Evolutionary conservation across 2,888 invertebrate genomes (phyloP), one percentile per base, ranked within the genome.

Genomic region (Ophion ventricosus): DNA sequence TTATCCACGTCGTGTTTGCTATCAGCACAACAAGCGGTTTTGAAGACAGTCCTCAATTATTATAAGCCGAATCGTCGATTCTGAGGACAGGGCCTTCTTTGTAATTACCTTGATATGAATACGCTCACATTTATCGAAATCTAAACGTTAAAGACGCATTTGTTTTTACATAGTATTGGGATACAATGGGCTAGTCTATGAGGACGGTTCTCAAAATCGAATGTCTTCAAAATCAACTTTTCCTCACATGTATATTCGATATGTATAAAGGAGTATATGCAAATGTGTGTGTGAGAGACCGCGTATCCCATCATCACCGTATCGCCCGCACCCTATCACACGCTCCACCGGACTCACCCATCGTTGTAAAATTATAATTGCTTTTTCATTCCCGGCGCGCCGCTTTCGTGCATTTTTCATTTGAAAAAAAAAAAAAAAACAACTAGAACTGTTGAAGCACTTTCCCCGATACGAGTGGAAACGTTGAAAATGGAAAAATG

Each of bases 341-440:
- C 49, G 43, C 61, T 57, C 61, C 29, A 72, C 75, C 35, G 49
- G 49, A 29, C 29, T 49, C 75, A 43, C 35, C 67, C 66, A 17
- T 70, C 54, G 54, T 75, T 83, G 80, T 75, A 80, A 80, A 83
- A 83, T 80, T 80, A 67, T 83, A 83, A 83, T 83, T 80, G 69
- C 80, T 70, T 74, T 80, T 75, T 40, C 73, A 66, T 64, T 29
- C 78, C 49, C 61, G 11, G 10, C 26, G 11, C 54, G 5, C 35
- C 17, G n/a, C n/a, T 20, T 49, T 72, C 23, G 23, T 20, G 29
- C 26, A 61, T 61, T 73, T 61, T 61, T 25, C 61, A 61, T 14
- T 20, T 5, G 7, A 73, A 23, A 70, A 73, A 40, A 72, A 56
- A 2, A 20, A 17, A n/a, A n/a, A n/a, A n/a, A n/a, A n/a, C n/a